These are phyloP conservation scores for Frankliniella fusca DNA, from an alignment of 2,888 invertebrate species.

Conservation along the genomic window DNA sequence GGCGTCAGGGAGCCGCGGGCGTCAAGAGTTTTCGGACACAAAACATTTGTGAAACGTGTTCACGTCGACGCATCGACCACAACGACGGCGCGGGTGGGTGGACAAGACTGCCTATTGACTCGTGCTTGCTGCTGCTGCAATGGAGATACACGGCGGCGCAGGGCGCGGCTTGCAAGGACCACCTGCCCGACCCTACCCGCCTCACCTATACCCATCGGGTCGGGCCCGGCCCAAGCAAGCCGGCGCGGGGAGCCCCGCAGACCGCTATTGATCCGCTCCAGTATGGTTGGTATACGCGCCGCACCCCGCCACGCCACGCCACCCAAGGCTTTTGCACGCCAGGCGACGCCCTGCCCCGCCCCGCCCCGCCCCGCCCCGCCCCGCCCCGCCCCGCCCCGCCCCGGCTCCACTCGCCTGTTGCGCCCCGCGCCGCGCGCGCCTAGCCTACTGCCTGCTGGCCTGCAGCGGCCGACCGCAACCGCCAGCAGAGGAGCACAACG, in stretches of 20 bases:
- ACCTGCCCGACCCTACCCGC: too few relatives aligned
- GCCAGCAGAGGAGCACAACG: neutral
- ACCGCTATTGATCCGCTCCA: constrained; percentile 29
- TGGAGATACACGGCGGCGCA: too few relatives aligned
- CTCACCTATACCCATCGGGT: too few relatives aligned
- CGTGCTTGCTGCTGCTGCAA: too few relatives aligned
- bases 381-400: constrained; percentile 54
- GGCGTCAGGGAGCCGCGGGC: too few relatives aligned
- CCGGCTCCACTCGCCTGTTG: constrained; percentile 50
- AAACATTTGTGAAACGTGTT: too few relatives aligned
- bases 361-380: constrained; percentile 47
- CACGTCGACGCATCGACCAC: too few relatives aligned
- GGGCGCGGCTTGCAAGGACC: too few relatives aligned
- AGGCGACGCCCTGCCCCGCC: constrained; percentile 36
- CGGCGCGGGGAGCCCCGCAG: constrained; percentile 30
- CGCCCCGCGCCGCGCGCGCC: constrained; percentile 52
- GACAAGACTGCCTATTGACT: too few relatives aligned
- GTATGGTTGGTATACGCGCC: neutral
- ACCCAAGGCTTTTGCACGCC: neutral
- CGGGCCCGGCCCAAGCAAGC: neutral
- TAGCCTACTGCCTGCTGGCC: constrained; percentile 50
- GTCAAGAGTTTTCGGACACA: too few relatives aligned
- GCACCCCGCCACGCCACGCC: constrained; percentile 51
- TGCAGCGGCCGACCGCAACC: constrained; percentile 45
- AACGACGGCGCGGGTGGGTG: too few relatives aligned